A percentile compares a stretch with the other conserved stretches of the same genome.
Conservation (phyloP, 1,140 invertebrate genomes). For the Trachymyrmex septentrionalis region DNA sequence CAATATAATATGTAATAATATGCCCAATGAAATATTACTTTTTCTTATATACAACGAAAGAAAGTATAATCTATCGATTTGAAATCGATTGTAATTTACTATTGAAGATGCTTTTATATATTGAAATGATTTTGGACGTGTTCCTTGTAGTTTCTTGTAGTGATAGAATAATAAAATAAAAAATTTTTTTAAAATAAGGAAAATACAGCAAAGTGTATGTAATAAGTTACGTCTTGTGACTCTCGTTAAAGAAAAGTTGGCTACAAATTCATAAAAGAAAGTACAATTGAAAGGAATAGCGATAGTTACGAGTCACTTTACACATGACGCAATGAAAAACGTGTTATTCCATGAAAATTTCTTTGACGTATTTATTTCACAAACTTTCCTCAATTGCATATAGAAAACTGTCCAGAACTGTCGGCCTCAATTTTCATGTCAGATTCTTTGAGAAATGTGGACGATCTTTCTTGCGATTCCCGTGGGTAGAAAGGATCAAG, state of each 20-base stretch:
- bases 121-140: not conserved
- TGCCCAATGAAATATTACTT: not conserved
- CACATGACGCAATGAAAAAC: not conserved
- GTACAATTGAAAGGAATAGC: conserved; percentile 17
- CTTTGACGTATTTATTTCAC: conserved; percentile 30
- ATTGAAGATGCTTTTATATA: not conserved
- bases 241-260: not conserved
- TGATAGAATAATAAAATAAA: conserved; percentile 2
- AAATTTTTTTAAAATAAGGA: not conserved
- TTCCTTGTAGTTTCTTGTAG: not conserved
- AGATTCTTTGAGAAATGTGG: conserved; percentile 52
- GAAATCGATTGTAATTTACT: not conserved
- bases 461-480: conserved; percentile 47
- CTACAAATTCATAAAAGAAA: not conserved
- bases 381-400: conserved; percentile 39
- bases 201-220: too few species aligned
- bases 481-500: conserved; percentile 31
- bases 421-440: conserved; percentile 24
- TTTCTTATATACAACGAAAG: not conserved
- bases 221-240: not conserved
- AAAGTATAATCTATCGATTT: not conserved
- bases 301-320: conserved; percentile 8
- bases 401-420: conserved; percentile 17
- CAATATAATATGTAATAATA: not conserved
- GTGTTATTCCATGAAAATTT: conserved; percentile 6